phyloP scores from a whole-genome alignment of 2,797 vertebrate species.

The Lerista edwardsae region DNA sequence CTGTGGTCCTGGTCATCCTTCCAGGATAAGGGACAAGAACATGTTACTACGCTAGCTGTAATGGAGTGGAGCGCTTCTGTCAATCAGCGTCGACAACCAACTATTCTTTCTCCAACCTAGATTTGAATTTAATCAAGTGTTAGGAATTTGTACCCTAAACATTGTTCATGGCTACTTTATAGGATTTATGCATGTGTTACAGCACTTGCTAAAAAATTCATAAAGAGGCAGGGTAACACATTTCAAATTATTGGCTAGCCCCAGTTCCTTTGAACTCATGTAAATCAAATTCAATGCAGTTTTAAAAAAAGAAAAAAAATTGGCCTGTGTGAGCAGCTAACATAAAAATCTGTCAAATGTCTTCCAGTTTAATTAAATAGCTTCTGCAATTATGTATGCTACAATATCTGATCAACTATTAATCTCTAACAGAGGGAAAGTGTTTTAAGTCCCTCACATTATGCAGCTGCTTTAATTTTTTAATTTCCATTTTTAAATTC shows the following conservation, averaged over 20 bases:
- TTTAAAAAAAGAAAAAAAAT: constrained; percentile 1
- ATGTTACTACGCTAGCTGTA: not conserved
- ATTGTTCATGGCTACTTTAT: constrained; percentile 17
- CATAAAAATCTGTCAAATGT: not conserved
- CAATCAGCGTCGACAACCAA: too few species aligned
- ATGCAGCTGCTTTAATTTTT: not conserved
- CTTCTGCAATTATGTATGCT: not conserved
- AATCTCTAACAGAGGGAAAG: constrained; percentile 10
- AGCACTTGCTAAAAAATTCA: not conserved
- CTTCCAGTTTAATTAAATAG: constrained; percentile 38
- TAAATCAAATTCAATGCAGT: constrained; percentile 22
- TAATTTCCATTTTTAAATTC: not conserved
- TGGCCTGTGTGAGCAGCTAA: constrained; percentile 3
- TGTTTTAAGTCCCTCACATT: constrained; percentile 24
- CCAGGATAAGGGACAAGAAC: not conserved
- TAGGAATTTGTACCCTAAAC: not conserved
- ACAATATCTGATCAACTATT: constrained; percentile 1
- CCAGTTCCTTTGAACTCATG: constrained; percentile 18
- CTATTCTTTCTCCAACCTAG: not conserved
- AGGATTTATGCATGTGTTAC: not conserved
- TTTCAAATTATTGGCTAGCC: constrained; percentile 12
- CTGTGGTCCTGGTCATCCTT: too few species aligned
- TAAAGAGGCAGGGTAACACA: not conserved
- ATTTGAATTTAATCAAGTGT: not conserved
- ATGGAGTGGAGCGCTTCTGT: not conserved